Percentiles rank a stretch among this genome's conserved stretches.
These are phyloP conservation scores for Lamellibrachia luymesi DNA, from an alignment of 1,140 invertebrate species.

Conservation along the genomic window DNA sequence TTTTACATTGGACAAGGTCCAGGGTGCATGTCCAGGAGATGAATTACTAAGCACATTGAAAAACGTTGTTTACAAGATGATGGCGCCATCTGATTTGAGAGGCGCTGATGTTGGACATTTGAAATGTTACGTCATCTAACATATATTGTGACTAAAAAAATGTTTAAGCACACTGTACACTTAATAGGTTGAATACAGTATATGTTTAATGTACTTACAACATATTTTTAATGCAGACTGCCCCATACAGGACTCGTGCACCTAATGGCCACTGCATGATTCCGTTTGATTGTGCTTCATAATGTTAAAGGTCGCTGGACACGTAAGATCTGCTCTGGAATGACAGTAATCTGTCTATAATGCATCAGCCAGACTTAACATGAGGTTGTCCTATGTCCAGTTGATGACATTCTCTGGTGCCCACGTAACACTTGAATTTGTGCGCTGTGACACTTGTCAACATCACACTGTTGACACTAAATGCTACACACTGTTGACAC, in stretches of 20 bases:
- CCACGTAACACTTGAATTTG: background rate
- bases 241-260: background rate
- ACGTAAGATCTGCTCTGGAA: background rate
- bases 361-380: background rate
- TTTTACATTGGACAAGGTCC: background rate
- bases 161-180: too few relatives aligned
- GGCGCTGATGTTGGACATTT: too few relatives aligned
- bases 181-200: too few relatives aligned
- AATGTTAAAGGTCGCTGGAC: too few relatives aligned
- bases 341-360: background rate
- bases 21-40: background rate
- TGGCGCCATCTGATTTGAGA: too few relatives aligned
- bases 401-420: background rate
- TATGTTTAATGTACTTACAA: too few relatives aligned
- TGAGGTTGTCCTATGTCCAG: background rate
- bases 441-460: background rate
- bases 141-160: too few relatives aligned
- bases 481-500: background rate
- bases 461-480: background rate
- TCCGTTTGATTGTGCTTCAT: background rate
- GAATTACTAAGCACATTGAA: too few relatives aligned
- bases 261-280: background rate
- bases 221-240: background rate
- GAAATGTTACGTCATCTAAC: too few relatives aligned
- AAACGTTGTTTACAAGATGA: too few relatives aligned